These are phyloP conservation scores for Leptopilina drosophilae DNA, from an alignment of 2,888 invertebrate species.

Conservation along the genomic window DNA sequence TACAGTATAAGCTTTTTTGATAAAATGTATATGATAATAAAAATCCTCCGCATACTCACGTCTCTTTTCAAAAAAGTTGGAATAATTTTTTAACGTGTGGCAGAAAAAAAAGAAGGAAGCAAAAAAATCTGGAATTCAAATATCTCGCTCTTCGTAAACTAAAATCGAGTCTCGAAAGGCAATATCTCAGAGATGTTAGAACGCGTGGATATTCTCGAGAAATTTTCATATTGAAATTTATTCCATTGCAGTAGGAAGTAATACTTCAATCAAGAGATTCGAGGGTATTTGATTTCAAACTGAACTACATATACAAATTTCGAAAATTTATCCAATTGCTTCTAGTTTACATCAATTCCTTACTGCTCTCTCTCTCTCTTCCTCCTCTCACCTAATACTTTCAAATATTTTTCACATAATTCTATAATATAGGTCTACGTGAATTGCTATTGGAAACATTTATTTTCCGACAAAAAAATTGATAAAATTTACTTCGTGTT, in stretches of 20 bases:
- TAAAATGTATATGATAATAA: too few relatives aligned
- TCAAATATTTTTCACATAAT: background rate
- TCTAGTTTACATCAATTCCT: constrained; percentile 4
- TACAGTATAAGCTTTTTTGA: too few relatives aligned
- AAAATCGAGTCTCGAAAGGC: background rate
- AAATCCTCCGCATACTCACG: too few relatives aligned
- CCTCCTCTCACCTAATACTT: too few relatives aligned
- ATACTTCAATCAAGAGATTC: constrained; percentile 39
- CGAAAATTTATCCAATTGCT: background rate
- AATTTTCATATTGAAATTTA: constrained; percentile 41
- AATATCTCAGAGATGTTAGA: constrained; percentile 31
- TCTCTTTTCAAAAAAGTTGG: too few relatives aligned
- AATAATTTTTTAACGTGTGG: background rate
- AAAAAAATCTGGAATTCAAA: constrained; percentile 32
- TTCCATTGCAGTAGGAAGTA: constrained; percentile 29
- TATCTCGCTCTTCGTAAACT: constrained; percentile 9
- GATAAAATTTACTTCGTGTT: too few relatives aligned
- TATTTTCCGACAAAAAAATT: too few relatives aligned
- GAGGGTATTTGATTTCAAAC: constrained; percentile 9
- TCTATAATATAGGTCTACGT: too few relatives aligned
- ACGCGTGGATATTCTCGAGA: constrained; percentile 16
- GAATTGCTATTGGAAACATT: background rate
- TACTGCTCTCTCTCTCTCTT: background rate
- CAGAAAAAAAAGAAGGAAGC: too few relatives aligned
- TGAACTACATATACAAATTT: constrained; percentile 13